These are phyloP conservation scores for Bembecia ichneumoniformis DNA, from an alignment of 2,888 invertebrate species.

Conservation along the genomic window DNA sequence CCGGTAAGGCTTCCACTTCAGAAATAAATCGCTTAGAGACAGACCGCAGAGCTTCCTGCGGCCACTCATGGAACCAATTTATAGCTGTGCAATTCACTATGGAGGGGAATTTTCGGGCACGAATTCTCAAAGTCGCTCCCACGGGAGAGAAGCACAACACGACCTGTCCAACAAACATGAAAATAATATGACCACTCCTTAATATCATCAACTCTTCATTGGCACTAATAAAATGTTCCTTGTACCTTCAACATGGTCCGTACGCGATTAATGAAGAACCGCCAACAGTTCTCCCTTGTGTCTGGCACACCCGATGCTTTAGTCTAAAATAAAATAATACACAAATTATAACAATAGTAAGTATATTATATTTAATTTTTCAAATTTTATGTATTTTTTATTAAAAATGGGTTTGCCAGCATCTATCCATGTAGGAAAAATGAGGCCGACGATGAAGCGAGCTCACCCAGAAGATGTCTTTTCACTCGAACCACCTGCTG, in stretches of 20 bases:
- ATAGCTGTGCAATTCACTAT: slow-evolving; percentile 93
- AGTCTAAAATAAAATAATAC: slow-evolving; percentile 52
- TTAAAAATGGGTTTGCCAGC: too few relatives aligned
- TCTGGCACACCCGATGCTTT: slow-evolving; percentile 88
- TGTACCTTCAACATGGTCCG: slow-evolving; percentile 77
- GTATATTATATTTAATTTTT: too few relatives aligned
- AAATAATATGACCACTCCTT: not conserved
- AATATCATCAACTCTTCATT: not conserved
- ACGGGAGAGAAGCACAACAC: slow-evolving; percentile 96
- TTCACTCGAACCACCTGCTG: too few relatives aligned
- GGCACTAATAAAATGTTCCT: not conserved
- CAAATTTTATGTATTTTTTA: too few relatives aligned
- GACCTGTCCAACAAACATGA: slow-evolving; percentile 42
- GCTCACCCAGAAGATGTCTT: too few relatives aligned
- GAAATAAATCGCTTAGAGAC: slow-evolving; percentile 88
- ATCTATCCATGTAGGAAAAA: too few relatives aligned
- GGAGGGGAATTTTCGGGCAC: slow-evolving; percentile 94
- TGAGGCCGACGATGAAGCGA: too few relatives aligned
- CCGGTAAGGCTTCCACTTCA: slow-evolving; percentile 82
- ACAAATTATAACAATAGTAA: not conserved
- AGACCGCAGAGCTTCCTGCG: slow-evolving; percentile 89
- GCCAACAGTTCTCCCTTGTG: slow-evolving; percentile 94
- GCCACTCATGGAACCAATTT: slow-evolving; percentile 99
- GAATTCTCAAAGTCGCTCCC: slow-evolving; percentile 86
- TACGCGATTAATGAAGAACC: slow-evolving; percentile 93